Evolutionary conservation across 2,113 vertebrate species (phyloP).

Genomic region (Nicator chloris): DNA sequence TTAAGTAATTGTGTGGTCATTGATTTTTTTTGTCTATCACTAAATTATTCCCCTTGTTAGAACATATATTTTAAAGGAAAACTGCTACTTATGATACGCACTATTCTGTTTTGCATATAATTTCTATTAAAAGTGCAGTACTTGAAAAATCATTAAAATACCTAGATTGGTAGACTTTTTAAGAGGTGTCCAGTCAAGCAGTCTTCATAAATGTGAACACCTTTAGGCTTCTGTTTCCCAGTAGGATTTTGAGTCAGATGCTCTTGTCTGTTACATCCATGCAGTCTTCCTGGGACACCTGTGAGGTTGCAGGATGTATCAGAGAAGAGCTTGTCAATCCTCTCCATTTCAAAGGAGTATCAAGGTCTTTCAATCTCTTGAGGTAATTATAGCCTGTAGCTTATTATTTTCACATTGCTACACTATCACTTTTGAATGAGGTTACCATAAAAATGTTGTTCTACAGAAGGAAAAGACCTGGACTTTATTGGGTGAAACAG

Average conservation of each 20-base stretch:
- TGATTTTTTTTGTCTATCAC: background rate
- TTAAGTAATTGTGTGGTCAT: background rate
- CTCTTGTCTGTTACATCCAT: background rate
- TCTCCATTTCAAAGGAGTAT: background rate
- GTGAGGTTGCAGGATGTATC: background rate
- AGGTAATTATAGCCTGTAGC: background rate
- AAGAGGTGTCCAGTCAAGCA: background rate
- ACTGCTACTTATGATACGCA: background rate
- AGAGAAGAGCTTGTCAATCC: background rate
- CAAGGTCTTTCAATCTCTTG: background rate
- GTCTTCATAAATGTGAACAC: background rate
- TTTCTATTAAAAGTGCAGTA: background rate
- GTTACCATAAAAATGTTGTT: background rate
- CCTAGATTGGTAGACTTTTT: background rate
- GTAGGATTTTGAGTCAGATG: background rate
- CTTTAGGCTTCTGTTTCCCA: background rate
- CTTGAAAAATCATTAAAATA: background rate
- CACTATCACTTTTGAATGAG: background rate
- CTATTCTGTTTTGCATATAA: background rate
- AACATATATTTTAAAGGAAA: background rate
- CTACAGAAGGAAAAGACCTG: background rate
- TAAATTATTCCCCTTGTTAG: background rate
- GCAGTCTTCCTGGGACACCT: background rate
- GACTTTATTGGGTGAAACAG: background rate
- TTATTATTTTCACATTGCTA: background rate